Evolutionary conservation across 92 coral and sea anemone species (phyloP).

Genomic region (Umimayanthus chanpuru): DNA sequence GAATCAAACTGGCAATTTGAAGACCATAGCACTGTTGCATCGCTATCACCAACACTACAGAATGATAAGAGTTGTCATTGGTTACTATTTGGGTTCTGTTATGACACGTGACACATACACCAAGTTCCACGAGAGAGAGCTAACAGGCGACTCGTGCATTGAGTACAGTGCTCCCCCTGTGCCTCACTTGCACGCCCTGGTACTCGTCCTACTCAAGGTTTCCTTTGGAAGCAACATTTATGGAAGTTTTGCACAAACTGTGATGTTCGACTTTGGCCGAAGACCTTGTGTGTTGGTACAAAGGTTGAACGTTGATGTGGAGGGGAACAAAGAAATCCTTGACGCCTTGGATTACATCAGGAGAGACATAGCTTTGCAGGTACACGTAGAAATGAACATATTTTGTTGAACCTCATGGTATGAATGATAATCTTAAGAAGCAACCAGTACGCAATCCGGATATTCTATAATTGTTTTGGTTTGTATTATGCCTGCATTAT

Average conservation of each 20-base stretch:
- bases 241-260: slow-evolving; percentile 60
- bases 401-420: no score
- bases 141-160: neutral
- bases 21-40: slow-evolving; percentile 27
- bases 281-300: slow-evolving; percentile 40
- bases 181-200: neutral
- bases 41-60: slow-evolving; percentile 32
- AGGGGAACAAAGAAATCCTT: slow-evolving; percentile 18
- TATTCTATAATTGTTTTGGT: no score
- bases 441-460: no score
- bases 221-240: slow-evolving; percentile 41
- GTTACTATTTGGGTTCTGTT: neutral
- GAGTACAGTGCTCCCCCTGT: slow-evolving; percentile 8
- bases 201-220: slow-evolving; percentile 32
- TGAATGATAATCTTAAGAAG: neutral
- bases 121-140: slow-evolving; percentile 11
- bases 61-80: slow-evolving; percentile 5
- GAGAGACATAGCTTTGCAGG: slow-evolving; percentile 26
- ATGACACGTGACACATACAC: neutral
- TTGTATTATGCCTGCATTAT: no score
- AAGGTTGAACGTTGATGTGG: slow-evolving; percentile 59
- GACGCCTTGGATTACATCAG: slow-evolving; percentile 18
- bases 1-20: slow-evolving; percentile 9
- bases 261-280: slow-evolving; percentile 67
- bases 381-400: neutral